These are phyloP conservation scores for honey bee (Apis mellifera) DNA, from an alignment of 1,140 invertebrate genomes.

Conservation along the genomic window Amel_HAv3.1 CM009937.2:14023501-14024000, in stretches of 20 bases:
- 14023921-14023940: not conserved
- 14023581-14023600: conserved; percentile 43
- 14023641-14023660: conserved; percentile 60
- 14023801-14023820: not conserved
- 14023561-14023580: conserved; percentile 24
- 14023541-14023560: conserved; percentile 37
- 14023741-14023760: no score
- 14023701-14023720: not conserved
- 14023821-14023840: not conserved
- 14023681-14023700: conserved; percentile 1
- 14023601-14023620: conserved; percentile 51
- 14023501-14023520: conserved; percentile 47
- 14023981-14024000: no score
- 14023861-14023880: not conserved
- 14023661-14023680: conserved; percentile 19
- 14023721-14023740: no score
- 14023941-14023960: not conserved
- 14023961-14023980: no score
- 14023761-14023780: no score
- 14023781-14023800: no score
- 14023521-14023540: conserved; percentile 44
- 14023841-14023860: not conserved
- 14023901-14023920: not conserved
- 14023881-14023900: not conserved
- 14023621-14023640: conserved; percentile 60